These are phyloP conservation scores for Palythoa grandis DNA, from an alignment of 92 coral and sea anemone genomes.

Conservation along the genomic window DNA sequence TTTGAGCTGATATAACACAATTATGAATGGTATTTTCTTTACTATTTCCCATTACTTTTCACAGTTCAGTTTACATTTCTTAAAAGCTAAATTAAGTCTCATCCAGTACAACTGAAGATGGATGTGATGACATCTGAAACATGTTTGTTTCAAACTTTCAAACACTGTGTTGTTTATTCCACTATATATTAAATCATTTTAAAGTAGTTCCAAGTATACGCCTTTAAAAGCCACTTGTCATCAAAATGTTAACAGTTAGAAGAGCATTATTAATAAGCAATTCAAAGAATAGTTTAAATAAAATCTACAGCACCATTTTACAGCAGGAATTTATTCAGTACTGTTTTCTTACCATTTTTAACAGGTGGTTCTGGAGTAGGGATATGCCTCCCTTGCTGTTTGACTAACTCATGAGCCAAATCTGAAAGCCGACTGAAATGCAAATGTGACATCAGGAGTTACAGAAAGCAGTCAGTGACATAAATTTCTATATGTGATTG, in stretches of 20 bases:
- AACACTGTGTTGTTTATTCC: too few species aligned
- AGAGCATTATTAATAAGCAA: background rate
- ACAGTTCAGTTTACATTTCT: too few species aligned
- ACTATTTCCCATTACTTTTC: too few species aligned
- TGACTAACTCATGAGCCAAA: conserved; percentile 49
- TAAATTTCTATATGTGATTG: background rate
- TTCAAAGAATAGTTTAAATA: background rate
- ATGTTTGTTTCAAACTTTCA: too few species aligned
- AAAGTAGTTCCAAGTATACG: too few species aligned
- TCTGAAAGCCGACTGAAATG: conserved; percentile 66
- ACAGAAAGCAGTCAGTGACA: background rate
- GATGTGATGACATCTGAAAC: too few species aligned
- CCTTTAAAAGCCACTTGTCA: background rate
- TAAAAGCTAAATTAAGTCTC: too few species aligned
- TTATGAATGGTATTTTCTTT: too few species aligned
- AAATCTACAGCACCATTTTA: background rate
- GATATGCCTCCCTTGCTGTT: conserved; percentile 25
- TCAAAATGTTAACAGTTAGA: background rate
- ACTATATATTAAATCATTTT: too few species aligned
- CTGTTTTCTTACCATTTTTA: conserved; percentile 16
- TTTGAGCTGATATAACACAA: too few species aligned
- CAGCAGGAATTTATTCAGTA: background rate
- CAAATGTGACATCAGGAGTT: background rate
- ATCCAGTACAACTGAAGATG: too few species aligned
- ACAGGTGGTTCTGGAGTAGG: conserved; percentile 25